Evolutionary conservation across 2,888 invertebrate species (phyloP).

Genomic region (Cerceris ruficornis): DNA sequence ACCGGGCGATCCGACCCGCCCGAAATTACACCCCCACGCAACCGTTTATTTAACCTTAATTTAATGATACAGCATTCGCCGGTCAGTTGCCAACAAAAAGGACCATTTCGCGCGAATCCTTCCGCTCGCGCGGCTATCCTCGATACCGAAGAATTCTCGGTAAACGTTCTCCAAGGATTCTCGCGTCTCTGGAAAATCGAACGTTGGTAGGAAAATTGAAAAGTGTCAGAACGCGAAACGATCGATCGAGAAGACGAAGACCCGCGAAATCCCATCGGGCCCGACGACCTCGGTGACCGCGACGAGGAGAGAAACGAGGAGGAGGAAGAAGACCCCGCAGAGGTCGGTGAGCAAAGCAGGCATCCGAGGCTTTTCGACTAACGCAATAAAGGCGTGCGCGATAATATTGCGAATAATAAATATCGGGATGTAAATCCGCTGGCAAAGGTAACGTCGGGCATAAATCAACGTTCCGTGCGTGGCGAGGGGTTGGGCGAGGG

Average conservation of each 20-base stretch:
- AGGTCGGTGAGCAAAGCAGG: slow-evolving; percentile 31
- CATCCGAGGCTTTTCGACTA: slow-evolving; percentile 74
- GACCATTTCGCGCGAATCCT: slow-evolving; percentile 32
- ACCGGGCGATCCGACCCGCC: slow-evolving; percentile 52
- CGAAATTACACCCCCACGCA: slow-evolving; percentile 74
- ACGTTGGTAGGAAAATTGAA: too few relatives aligned
- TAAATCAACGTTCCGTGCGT: slow-evolving; percentile 77
- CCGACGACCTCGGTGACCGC: slow-evolving; percentile 37
- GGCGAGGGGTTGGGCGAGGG: slow-evolving; percentile 21
- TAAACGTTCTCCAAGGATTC: neutral
- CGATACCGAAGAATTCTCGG: slow-evolving; percentile 43
- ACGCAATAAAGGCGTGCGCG: slow-evolving; percentile 79
- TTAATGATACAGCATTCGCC: slow-evolving; percentile 72
- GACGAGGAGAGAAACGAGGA: slow-evolving; percentile 23
- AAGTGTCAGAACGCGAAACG: too few relatives aligned
- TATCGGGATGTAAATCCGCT: slow-evolving; percentile 81
- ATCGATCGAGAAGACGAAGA: neutral
- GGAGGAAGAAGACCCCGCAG: slow-evolving; percentile 38
- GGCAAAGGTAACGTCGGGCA: slow-evolving; percentile 80
- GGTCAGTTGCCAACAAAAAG: slow-evolving; percentile 43
- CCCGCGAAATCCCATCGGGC: slow-evolving; percentile 38
- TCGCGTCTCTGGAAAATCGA: too few relatives aligned
- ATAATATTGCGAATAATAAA: slow-evolving; percentile 81
- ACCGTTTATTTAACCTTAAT: slow-evolving; percentile 77
- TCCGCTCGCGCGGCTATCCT: slow-evolving; percentile 66